Evolutionary conservation across 1,140 invertebrate species (phyloP).

Genomic region (Drepana arcuata): DNA sequence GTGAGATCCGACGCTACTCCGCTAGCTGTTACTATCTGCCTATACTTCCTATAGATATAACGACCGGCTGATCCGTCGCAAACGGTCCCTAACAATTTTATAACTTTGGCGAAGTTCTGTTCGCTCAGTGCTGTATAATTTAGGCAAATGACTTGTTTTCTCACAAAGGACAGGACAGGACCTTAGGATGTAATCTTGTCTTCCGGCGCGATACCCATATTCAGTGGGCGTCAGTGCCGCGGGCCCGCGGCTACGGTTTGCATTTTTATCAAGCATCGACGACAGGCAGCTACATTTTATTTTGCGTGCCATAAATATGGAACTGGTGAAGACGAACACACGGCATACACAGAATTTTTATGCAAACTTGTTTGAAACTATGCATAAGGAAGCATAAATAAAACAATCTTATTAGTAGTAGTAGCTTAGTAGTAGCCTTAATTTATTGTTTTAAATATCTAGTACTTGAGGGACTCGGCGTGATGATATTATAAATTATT

Average conservation of each 20-base stretch:
- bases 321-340: constrained; percentile 47
- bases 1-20: constrained; percentile 40
- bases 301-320: constrained; percentile 66
- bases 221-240: constrained; percentile 32
- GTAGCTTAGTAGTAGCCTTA: too few species aligned
- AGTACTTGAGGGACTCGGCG: too few species aligned
- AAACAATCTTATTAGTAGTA: constrained; percentile 10
- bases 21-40: constrained; percentile 6
- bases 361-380: constrained; percentile 64
- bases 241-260: constrained; percentile 54
- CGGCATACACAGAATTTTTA: constrained; percentile 43
- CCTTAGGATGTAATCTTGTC: constrained; percentile 38
- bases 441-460: too few species aligned
- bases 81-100: constrained; percentile 14
- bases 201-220: constrained; percentile 37
- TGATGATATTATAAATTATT: too few species aligned
- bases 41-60: constrained; percentile 19
- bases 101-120: constrained; percentile 7
- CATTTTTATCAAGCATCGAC: constrained; percentile 64
- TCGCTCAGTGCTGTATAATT: constrained; percentile 14
- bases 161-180: neutral
- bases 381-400: constrained; percentile 57
- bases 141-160: constrained; percentile 37
- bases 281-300: constrained; percentile 60
- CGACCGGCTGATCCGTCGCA: constrained; percentile 18